Conservation (phyloP, 2,888 invertebrate species). For the Escarpia spicata region DNA sequence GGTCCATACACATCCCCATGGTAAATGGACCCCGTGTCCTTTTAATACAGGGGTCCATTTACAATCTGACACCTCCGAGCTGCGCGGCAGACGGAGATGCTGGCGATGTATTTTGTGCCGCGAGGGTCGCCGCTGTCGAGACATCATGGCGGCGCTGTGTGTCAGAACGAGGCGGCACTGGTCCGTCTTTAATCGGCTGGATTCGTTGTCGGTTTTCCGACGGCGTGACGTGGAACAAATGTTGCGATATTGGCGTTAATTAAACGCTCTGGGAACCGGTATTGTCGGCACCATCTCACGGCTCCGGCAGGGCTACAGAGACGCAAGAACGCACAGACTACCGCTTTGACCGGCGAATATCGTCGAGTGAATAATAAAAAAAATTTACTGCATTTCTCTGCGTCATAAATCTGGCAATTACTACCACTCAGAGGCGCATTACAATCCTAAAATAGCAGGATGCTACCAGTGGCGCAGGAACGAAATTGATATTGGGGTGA, state of each 20-base stretch:
- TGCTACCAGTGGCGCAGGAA: too few relatives aligned
- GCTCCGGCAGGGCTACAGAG: background rate
- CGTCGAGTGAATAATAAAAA: background rate
- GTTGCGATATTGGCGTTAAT: slow-evolving; percentile 12
- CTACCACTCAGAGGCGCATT: too few relatives aligned
- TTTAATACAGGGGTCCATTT: too few relatives aligned
- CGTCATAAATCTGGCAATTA: too few relatives aligned
- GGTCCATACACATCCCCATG: too few relatives aligned
- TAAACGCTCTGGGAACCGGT: background rate
- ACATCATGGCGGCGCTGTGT: background rate
- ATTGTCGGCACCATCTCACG: background rate
- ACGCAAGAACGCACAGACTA: background rate
- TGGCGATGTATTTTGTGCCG: background rate
- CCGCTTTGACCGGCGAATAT: background rate
- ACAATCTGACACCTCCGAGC: background rate
- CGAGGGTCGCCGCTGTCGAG: background rate
- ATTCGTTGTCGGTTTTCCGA: background rate
- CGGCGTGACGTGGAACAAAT: background rate
- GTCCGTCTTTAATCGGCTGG: background rate
- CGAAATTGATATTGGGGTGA: too few relatives aligned
- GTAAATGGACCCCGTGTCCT: too few relatives aligned
- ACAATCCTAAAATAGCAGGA: too few relatives aligned
- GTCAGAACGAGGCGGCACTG: background rate
- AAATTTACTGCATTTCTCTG: too few relatives aligned
- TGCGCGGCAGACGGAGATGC: background rate